A percentile compares a stretch with the other conserved stretches of the same genome.
Evolutionary conservation across 1,140 invertebrate genomes (phyloP).

Genomic region (Drosophila saltans): DNA sequence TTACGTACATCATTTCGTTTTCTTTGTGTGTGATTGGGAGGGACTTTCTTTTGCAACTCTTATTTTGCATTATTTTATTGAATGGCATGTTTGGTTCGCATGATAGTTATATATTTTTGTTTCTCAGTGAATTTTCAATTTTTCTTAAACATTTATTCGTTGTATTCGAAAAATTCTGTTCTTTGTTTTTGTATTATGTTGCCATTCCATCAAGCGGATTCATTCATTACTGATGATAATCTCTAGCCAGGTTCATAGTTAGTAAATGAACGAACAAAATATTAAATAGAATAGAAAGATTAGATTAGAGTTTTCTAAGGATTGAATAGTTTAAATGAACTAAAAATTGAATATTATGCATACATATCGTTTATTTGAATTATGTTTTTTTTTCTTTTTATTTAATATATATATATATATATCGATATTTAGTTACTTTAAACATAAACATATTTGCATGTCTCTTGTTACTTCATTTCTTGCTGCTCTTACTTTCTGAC

Average conservation of each 20-base stretch:
- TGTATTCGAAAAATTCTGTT: conserved; percentile 79
- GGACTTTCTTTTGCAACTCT: conserved; percentile 57
- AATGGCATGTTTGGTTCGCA: conserved; percentile 44
- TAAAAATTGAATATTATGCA: conserved; percentile 49
- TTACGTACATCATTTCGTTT: conserved; percentile 19
- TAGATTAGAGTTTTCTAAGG: conserved; percentile 34
- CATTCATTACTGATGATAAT: neutral
- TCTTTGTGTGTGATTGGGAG: conserved; percentile 54
- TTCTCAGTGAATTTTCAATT: conserved; percentile 55
- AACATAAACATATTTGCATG: conserved; percentile 57
- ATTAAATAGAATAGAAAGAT: conserved; percentile 27
- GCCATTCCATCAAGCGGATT: conserved; percentile 10
- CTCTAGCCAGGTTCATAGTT: neutral
- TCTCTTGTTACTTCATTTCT: conserved; percentile 23
- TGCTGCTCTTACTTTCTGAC: conserved; percentile 30
- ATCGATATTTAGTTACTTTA: conserved; percentile 54
- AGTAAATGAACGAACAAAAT: neutral
- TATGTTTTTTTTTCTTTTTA: neutral
- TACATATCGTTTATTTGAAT: conserved; percentile 29
- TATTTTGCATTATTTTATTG: conserved; percentile 43
- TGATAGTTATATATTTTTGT: conserved; percentile 16
- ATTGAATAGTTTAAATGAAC: neutral
- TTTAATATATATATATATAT: conserved; percentile 52
- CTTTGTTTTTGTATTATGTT: conserved; percentile 30
- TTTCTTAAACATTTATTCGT: conserved; percentile 81